These are phyloP conservation scores for Acanthopleura granulata DNA, from an alignment of 2,888 invertebrate genomes.

Conservation along the genomic window DNA sequence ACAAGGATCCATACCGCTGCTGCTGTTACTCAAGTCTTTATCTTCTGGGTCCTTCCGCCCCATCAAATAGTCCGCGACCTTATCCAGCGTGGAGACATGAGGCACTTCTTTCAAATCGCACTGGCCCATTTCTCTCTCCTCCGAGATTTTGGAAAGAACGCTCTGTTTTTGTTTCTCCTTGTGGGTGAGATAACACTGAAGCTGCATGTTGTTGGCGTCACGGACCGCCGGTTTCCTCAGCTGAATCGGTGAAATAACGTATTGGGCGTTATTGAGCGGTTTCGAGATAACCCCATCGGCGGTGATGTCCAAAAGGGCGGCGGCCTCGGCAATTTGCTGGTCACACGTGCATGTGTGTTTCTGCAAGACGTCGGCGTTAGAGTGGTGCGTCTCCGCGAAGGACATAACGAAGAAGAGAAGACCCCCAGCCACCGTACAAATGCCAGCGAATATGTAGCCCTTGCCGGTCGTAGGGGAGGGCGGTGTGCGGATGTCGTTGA, in stretches of 20 bases:
- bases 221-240: conserved; percentile 42
- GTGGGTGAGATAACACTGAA: conserved; percentile 57
- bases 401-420: conserved; percentile 61
- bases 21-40: conserved; percentile 21
- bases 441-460: conserved; percentile 61
- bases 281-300: conserved; percentile 51
- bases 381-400: conserved; percentile 55
- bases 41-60: conserved; percentile 32
- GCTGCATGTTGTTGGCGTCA: conserved; percentile 51
- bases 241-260: conserved; percentile 48
- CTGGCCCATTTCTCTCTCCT: conserved; percentile 54
- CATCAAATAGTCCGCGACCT: conserved; percentile 31
- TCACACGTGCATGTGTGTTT: conserved; percentile 53
- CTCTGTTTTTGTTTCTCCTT: conserved; percentile 55
- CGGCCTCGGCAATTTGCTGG: conserved; percentile 57
- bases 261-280: conserved; percentile 54
- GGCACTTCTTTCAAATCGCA: conserved; percentile 51
- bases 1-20: neutral
- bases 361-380: conserved; percentile 63
- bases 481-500: conserved; percentile 36
- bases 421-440: conserved; percentile 56
- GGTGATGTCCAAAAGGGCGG: conserved; percentile 58
- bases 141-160: conserved; percentile 58
- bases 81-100: conserved; percentile 32
- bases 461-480: conserved; percentile 39